Percentiles rank a stretch among this genome's conserved stretches.
phyloP scores from a whole-genome alignment of 2,888 invertebrate genomes.

The Entomobrya multifasciata region DNA sequence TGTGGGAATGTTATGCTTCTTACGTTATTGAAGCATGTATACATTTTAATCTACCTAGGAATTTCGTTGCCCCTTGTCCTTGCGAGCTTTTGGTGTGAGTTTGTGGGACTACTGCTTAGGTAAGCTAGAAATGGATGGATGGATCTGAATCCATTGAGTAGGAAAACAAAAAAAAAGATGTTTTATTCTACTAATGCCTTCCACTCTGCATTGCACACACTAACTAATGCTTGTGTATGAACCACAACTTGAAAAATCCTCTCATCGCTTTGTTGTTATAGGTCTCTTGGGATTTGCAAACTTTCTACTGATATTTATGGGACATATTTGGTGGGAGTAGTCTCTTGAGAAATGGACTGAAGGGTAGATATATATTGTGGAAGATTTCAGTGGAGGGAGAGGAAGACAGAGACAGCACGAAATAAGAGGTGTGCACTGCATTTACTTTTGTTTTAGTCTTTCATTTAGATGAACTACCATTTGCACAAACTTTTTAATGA shows the following conservation, averaged over 20 bases:
- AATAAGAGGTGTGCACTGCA: background rate
- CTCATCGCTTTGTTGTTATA: constrained; percentile 70
- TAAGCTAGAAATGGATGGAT: constrained; percentile 38
- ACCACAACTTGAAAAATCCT: constrained; percentile 64
- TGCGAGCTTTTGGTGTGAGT: no score
- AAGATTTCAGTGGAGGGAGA: background rate
- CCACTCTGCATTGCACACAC: background rate
- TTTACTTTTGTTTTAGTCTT: constrained; percentile 8
- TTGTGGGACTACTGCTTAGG: background rate
- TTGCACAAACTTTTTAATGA: background rate
- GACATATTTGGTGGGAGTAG: constrained; percentile 66
- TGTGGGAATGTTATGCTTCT: no score
- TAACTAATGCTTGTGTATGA: constrained; percentile 54
- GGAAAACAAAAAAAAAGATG: constrained; percentile 13
- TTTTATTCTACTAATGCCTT: constrained; percentile 14
- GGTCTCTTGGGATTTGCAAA: constrained; percentile 63
- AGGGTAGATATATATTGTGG: constrained; percentile 32
- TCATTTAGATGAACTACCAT: background rate
- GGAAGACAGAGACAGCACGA: background rate
- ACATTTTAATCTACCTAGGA: no score
- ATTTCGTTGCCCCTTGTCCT: no score
- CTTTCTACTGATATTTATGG: constrained; percentile 69
- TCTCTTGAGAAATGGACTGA: constrained; percentile 50
- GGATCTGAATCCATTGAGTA: background rate
- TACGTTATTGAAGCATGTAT: no score